Evolutionary conservation across 2,797 vertebrate genomes (phyloP).

Genomic region (Neosilurus hyrtlii): DNA sequence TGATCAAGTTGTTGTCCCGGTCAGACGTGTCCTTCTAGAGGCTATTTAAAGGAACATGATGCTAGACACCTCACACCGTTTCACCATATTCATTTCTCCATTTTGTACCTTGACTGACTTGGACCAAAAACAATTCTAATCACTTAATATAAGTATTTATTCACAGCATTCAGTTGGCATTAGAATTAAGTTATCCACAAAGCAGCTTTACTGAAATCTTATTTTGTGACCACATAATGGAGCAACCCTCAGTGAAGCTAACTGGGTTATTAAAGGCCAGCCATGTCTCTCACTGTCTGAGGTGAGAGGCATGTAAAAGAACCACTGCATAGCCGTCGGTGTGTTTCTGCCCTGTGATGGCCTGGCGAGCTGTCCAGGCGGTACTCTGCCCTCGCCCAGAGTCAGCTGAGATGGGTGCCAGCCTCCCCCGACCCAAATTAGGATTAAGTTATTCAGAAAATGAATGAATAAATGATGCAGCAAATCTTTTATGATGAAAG

Average conservation of each 20-base stretch:
- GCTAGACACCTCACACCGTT: neutral
- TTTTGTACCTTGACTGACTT: neutral
- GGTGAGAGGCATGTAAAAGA: too few species aligned
- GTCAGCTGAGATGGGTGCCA: too few species aligned
- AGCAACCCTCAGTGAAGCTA: neutral
- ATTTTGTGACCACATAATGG: neutral
- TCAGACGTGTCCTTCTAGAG: neutral
- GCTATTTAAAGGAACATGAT: neutral
- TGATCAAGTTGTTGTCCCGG: neutral
- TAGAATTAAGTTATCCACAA: neutral
- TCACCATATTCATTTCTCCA: neutral
- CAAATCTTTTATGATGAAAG: neutral
- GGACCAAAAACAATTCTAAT: neutral
- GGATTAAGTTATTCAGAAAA: too few species aligned
- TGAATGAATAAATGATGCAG: too few species aligned
- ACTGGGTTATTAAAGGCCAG: too few species aligned
- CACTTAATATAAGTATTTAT: neutral
- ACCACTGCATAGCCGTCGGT: too few species aligned
- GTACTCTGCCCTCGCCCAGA: too few species aligned
- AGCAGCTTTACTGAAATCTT: neutral
- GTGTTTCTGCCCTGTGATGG: too few species aligned
- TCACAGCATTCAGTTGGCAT: neutral
- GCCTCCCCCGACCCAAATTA: too few species aligned
- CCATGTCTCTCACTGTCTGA: too few species aligned
- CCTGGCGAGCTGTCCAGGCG: too few species aligned